These are phyloP conservation scores for Hesperophylax magnus DNA, from an alignment of 1,140 invertebrate species.

Conservation along the genomic window DNA sequence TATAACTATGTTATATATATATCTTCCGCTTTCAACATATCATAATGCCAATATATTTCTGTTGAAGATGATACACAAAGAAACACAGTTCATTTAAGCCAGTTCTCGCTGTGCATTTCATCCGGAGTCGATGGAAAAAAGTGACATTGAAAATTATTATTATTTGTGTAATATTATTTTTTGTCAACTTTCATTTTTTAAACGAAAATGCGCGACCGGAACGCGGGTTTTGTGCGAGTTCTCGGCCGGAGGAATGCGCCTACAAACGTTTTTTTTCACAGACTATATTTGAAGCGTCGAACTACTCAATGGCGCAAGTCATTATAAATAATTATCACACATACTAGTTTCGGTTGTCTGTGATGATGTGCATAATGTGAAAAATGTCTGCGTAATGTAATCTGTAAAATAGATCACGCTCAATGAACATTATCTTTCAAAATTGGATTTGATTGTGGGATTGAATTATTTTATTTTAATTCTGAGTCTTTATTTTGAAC, in stretches of 20 bases:
- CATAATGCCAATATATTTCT: not conserved
- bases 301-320: not conserved
- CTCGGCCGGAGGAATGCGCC: conserved; percentile 4
- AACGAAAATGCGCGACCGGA: conserved; percentile 17
- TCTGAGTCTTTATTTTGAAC: too few relatives aligned
- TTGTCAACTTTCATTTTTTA: conserved; percentile 38
- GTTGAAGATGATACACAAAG: not conserved
- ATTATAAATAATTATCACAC: too few relatives aligned
- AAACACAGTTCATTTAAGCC: not conserved
- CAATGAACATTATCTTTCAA: too few relatives aligned
- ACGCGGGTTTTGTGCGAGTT: conserved; percentile 10
- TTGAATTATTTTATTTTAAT: too few relatives aligned
- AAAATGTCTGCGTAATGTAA: too few relatives aligned
- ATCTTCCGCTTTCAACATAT: not conserved
- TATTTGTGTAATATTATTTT: conserved; percentile 8
- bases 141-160: conserved; percentile 4
- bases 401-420: too few relatives aligned
- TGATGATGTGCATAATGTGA: too few relatives aligned
- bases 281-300: not conserved
- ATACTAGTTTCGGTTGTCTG: too few relatives aligned
- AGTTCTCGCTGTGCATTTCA: not conserved
- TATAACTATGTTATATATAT: not conserved
- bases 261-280: conserved; percentile 2
- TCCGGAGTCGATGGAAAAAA: not conserved
- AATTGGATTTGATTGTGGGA: too few relatives aligned